Evolutionary conservation across 2,113 vertebrate species (phyloP).

Genomic region (Tychaedon coryphoeus): DNA sequence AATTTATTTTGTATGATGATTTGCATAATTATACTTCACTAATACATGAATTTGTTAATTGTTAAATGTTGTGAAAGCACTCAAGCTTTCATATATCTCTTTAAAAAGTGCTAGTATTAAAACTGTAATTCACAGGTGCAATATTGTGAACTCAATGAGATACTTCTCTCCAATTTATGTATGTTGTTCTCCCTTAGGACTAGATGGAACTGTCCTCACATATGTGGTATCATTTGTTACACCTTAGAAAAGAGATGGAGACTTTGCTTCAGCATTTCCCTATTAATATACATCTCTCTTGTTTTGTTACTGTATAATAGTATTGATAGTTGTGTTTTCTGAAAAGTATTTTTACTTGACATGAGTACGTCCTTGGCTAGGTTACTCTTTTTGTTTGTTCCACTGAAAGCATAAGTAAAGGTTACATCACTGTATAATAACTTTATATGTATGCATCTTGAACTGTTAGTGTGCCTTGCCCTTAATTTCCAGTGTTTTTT

Average conservation of each 20-base stretch:
- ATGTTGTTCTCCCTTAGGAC: background rate
- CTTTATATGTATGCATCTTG: background rate
- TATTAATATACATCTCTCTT: background rate
- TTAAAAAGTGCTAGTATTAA: background rate
- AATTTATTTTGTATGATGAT: background rate
- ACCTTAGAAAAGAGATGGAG: background rate
- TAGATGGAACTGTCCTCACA: background rate
- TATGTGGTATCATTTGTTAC: background rate
- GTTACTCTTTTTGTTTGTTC: background rate
- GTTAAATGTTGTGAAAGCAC: background rate
- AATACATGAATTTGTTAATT: background rate
- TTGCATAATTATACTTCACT: background rate
- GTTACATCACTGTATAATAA: background rate
- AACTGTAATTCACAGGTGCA: background rate
- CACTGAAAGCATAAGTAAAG: background rate
- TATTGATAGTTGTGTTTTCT: background rate
- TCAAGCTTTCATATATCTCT: background rate
- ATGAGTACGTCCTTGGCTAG: background rate
- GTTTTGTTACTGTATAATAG: background rate
- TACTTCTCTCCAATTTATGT: background rate
- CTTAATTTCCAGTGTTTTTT: background rate
- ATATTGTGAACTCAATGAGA: background rate
- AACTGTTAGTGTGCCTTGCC: background rate
- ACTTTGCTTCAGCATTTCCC: background rate
- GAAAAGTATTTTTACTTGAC: background rate